Evolutionary conservation across 2,113 vertebrate genomes (phyloP), one percentile per base, ranked within the genome.

Genomic region (Mormyrus iriodes): DNA sequence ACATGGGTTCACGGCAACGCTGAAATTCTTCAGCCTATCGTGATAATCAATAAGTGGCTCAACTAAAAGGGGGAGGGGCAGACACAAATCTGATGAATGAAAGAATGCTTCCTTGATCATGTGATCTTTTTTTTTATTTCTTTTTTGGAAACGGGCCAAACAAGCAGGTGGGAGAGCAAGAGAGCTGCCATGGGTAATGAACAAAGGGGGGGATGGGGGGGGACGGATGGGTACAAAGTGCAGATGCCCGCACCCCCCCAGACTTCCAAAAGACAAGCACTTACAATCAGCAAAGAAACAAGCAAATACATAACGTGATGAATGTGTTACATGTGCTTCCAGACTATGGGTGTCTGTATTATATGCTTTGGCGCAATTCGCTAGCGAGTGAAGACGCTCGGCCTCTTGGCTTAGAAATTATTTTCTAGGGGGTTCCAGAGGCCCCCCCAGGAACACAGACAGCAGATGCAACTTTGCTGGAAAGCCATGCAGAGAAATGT

Each of bases 401-500:
- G 83, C 42, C 44, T 48, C 44, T 9, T 84, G 21, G 21, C 49
- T 86, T 86, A 35, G 31, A 69, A 31, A 13, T 39, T 86, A 27
- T 61, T 90, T 65, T 52, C 58, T 84, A 76, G 86, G 73, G 88
- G 84, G 79, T 83, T 83, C 39, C 31, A 31, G 53, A 21, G 61
- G 27, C 61, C 90, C 88, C 94, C 91, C 87, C 83, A 90, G 92
- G 94, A 90, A 96, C 94, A 96, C 94, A 95, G 94, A 96, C 94
- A 95, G 95, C 96, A 96, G 96, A 97, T 95, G 96, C 95, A 96
- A 44, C 95, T 95, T 95, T 95, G 96, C 95, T 96, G 96, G 96
- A 96, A 97, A 97, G 97, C 97, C 98, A 99, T 98, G 98, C 98
- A 97, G 96, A 95, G 95, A 93, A 95, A 97, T 96, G 97, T 95